Conservation (phyloP, 2,797 vertebrate genomes). For the Okamejei kenojei region DNA sequence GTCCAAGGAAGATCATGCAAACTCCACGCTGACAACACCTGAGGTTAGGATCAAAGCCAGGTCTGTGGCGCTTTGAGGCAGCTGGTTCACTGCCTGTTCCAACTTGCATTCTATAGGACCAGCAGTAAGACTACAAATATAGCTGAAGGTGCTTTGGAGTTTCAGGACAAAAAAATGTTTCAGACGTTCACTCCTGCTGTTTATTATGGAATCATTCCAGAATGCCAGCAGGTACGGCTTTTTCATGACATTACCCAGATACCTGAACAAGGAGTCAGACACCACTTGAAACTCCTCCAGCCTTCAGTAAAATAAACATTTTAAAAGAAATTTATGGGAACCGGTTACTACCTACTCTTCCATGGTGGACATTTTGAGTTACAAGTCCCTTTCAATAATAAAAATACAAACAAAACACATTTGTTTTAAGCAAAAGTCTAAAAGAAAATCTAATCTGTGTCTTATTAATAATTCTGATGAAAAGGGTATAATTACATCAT, state of each 20-base stretch:
- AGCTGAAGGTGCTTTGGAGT: background rate
- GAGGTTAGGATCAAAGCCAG: too few relatives aligned
- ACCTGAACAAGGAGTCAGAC: background rate
- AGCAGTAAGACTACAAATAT: background rate
- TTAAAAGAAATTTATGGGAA: background rate
- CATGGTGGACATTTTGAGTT: background rate
- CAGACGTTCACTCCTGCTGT: background rate
- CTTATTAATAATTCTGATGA: background rate
- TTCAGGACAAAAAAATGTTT: background rate
- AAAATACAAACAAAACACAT: background rate
- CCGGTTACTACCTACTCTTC: background rate
- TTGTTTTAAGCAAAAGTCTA: background rate
- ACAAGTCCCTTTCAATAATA: background rate
- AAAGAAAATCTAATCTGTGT: background rate
- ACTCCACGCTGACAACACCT: too few relatives aligned
- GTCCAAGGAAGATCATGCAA: too few relatives aligned
- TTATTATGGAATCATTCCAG: background rate
- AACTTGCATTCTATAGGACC: too few relatives aligned
- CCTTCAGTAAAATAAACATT: background rate
- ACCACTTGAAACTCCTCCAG: background rate
- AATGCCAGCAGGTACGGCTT: background rate
- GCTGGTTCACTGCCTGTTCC: too few relatives aligned
- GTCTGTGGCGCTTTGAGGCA: too few relatives aligned
- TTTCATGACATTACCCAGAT: background rate
- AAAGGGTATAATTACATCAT: background rate